Percentiles rank a stretch among this genome's conserved stretches.
Evolutionary conservation across 2,797 vertebrate genomes (phyloP).

Genomic region (Sorex maritimensis): DNA sequence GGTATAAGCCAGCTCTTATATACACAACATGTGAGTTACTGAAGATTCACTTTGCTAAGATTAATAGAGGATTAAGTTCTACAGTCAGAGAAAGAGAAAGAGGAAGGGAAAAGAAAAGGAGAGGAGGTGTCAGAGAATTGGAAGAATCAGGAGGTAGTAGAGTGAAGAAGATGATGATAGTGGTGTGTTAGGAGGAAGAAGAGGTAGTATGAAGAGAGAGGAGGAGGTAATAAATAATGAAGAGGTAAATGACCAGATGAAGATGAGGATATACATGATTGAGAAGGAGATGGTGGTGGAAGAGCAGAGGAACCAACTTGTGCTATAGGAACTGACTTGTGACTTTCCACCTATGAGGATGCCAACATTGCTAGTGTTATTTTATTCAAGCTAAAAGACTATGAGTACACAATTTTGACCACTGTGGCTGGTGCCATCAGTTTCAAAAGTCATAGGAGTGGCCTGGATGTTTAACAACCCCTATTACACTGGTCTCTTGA

Average conservation of each 20-base stretch:
- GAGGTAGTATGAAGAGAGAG: too few species aligned
- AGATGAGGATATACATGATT: too few species aligned
- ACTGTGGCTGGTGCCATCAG: slow-evolving; percentile 97
- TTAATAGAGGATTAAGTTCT: slow-evolving; percentile 92
- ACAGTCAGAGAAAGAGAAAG: too few species aligned
- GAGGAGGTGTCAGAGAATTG: too few species aligned
- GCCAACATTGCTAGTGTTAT: slow-evolving; percentile 96
- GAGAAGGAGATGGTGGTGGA: too few species aligned
- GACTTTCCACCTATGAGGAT: slow-evolving; percentile 97
- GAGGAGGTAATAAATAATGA: too few species aligned
- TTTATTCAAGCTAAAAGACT: slow-evolving; percentile 94
- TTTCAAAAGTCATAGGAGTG: slow-evolving; percentile 98
- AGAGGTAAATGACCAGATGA: too few species aligned
- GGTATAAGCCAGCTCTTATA: slow-evolving; percentile 94
- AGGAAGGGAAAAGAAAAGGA: too few species aligned
- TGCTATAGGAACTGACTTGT: slow-evolving; percentile 82
- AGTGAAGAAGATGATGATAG: slow-evolving; percentile 92
- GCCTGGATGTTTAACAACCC: slow-evolving; percentile 96
- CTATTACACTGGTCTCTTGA: slow-evolving; percentile 97
- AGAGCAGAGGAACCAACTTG: too few species aligned
- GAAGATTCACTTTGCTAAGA: slow-evolving; percentile 95
- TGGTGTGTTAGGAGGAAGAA: not conserved
- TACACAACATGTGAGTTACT: slow-evolving; percentile 96
- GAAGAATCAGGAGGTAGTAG: too few species aligned
- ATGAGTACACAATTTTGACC: slow-evolving; percentile 96